Evolutionary conservation across 1,140 invertebrate species (phyloP), one percentile per base, ranked within the genome.

Genomic region (Platyura marginata): DNA sequence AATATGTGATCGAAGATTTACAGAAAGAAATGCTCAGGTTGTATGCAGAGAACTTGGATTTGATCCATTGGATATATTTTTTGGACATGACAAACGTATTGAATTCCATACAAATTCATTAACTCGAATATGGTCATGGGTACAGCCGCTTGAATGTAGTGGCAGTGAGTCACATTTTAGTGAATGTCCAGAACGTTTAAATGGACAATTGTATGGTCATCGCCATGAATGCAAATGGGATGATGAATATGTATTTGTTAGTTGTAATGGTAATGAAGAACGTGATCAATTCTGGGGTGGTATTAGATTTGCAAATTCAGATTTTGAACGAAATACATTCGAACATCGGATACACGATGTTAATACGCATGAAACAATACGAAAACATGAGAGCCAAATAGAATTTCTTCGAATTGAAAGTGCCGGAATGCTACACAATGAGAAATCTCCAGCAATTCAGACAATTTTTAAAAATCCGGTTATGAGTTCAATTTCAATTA

Each of bases 361-460:
- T 21, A 70, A 78, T 6, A 85, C 80, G 0, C 82, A 87, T 52
- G 74, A 75, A 45, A 76, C 75, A 0, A 52, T 74, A 22, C 69
- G 62, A 16, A 67, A 67, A 48, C 64, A 70, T 25, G 81, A 87
- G 53, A 93, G 88, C 15, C 61, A 74, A 1, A 48, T 98, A 40
- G 75, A 84, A 53, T 82, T 78, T 54, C 77, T 96, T 0, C 78
- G 88, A 47, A 87, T 99, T 35, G 72, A 77, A 23, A 90, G 92
- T n/a, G 96, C 94, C 38, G 96, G 93, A 15, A 81, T 97, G 41
- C 65, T 97, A 9, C 96, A 99, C 54, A 91, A 89, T 54, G 88
- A 97, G 65, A 93, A 88, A 62, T 82, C 80, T 3, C 81, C 92
- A 1, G 91, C 94, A 2, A 66, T 99, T 34, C 85, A 96, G 57